Evolutionary conservation across 2,113 vertebrate species (phyloP), one percentile per base, ranked within the genome.

Genomic region (Junco hyemalis): DNA sequence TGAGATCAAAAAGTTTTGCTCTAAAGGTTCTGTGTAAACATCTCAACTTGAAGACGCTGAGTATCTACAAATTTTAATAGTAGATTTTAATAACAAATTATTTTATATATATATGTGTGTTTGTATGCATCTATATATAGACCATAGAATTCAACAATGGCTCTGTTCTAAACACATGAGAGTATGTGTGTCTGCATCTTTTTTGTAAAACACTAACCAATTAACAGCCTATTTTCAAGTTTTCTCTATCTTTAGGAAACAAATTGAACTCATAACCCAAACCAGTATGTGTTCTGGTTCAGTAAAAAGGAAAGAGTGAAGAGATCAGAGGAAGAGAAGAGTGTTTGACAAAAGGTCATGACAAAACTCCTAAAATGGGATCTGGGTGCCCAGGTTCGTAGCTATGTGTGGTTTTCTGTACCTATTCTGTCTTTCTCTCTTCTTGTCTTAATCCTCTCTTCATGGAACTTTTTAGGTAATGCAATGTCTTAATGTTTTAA

Each of bases 381-480:
- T 6, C 6, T 14, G 47, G 5, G 14, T 2, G 0, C n/a, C 4
- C 18, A 2, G 12, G 11, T 4, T 54, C 0, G 1, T 33, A 9
- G 11, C n/a, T 9, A 4, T 36, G 22, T 47, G 18, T 56, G 40
- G 4, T 72, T 38, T 73, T 24, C 12, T 65, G 14, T 47, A 12
- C 29, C 23, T n/a, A 24, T 40, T 24, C 50, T 48, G 23, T 18
- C 22, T 28, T 33, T 22, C 14, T 65, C 12, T 54, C 50, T 45
- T 53, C 40, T 50, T 59, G 35, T 40, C 54, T 50, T 35, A 25
- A 18, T 22, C 31, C 7, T 31, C 21, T 59, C 59, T 14, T 22
- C 16, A 6, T 22, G 21, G 17, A 44, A 21, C 7, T 12, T 77
- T 50, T 26, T 33, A 9, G 11, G 6, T 31, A 23, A 22, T 3